Evolutionary conservation across 2,888 invertebrate genomes (phyloP).

Genomic region (Rhamnusium bicolor): DNA sequence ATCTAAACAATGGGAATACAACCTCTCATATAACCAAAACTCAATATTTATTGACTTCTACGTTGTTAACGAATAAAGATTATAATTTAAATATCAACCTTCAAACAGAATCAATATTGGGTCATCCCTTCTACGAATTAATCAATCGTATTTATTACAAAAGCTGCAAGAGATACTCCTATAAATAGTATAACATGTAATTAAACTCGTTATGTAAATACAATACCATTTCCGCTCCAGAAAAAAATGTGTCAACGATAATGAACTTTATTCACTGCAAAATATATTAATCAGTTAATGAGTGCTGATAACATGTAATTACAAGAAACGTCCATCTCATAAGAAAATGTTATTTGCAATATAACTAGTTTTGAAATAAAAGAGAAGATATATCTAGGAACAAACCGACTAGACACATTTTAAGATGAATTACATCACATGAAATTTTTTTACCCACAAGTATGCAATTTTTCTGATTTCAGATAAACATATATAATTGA

Average conservation of each 20-base stretch:
- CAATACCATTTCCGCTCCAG: not conserved
- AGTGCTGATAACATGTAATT: not conserved
- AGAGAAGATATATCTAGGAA: too few relatives aligned
- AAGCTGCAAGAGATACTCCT: not conserved
- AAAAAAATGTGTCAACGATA: not conserved
- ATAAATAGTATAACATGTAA: not conserved
- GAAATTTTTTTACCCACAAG: too few relatives aligned
- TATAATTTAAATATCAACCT: not conserved
- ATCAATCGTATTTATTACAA: not conserved
- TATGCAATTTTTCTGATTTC: too few relatives aligned
- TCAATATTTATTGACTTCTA: too few relatives aligned
- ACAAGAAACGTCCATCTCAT: not conserved
- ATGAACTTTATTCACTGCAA: not conserved
- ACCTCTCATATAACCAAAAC: too few relatives aligned
- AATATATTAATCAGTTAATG: not conserved
- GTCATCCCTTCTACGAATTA: not conserved
- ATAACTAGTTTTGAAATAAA: not conserved
- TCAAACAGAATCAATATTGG: not conserved
- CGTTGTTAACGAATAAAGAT: too few relatives aligned
- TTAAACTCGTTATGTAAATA: not conserved
- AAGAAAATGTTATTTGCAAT: not conserved
- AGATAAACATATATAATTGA: too few relatives aligned
- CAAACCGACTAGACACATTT: too few relatives aligned
- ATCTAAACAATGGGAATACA: too few relatives aligned
- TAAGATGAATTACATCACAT: too few relatives aligned